Evolutionary conservation across 2,888 invertebrate genomes (phyloP), one percentile per base, ranked within the genome.

Genomic region (Cryptophagus acutangulus): DNA sequence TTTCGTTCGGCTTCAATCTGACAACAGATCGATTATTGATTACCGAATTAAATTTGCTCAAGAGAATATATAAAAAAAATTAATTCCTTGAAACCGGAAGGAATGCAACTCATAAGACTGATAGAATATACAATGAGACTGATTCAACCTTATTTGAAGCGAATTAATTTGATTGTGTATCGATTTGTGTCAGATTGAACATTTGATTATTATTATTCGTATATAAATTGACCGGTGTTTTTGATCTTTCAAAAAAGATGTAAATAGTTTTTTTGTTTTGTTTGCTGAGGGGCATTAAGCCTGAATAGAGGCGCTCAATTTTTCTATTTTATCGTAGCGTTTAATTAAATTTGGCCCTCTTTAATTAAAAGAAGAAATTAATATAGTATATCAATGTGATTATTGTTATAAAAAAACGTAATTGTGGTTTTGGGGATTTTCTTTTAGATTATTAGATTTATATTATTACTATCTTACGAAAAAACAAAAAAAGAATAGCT

Each of bases 41-140:
- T 39, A 16, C 35, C 33, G 41, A 38, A 30, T 28, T 25, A n/a
- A n/a, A n/a, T n/a, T n/a, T n/a, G 29, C 15, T 15, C 36, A 26
- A 29, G 4, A 38, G 9, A 20, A n/a, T 6, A 26, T 26, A 4
- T 4, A n/a, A 26, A 26, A 6, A 26, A 12, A 26, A 31, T 31
- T 14, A 31, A 40, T n/a, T n/a, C n/a, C n/a, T n/a, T n/a, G n/a
- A n/a, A n/a, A n/a, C n/a, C n/a, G n/a, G n/a, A 30, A 37, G 62
- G 65, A 59, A 61, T 58, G 65, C 56, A 66, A 65, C 65, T 62
- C 56, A 63, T 67, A 67, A 68, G 68, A 68, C 68, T 68, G 68
- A 68, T 64, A 64, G 63, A 52, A 61, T 58, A 61, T 55, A 58
- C 55, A 54, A 54, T 60, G 59, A 60, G 61, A 61, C 57, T 59